Percentiles rank a stretch among this genome's conserved stretches.
Evolutionary conservation across 2,113 vertebrate genomes (phyloP).

Genomic region (Salvelinus sp.): DNA sequence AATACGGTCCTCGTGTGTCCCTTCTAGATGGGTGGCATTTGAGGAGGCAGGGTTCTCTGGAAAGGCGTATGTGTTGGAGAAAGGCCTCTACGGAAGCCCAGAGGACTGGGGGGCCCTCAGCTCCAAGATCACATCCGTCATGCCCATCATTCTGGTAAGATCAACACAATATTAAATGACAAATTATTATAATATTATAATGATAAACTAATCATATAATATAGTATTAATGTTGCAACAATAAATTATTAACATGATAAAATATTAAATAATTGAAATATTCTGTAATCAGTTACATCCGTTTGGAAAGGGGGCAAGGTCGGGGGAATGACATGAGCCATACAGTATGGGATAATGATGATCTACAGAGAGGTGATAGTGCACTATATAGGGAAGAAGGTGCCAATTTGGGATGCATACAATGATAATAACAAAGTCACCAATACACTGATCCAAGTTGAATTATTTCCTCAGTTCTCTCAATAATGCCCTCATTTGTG

Average conservation of each 20-base stretch:
- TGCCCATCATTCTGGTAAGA: slow-evolving; percentile 86
- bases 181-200: neutral
- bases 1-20: neutral
- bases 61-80: slow-evolving; percentile 85
- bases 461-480: neutral
- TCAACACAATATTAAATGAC: slow-evolving; percentile 2
- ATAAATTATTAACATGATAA: neutral
- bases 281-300: neutral
- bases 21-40: slow-evolving; percentile 86
- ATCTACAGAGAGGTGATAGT: too few relatives aligned
- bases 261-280: neutral
- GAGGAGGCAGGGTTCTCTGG: slow-evolving; percentile 87
- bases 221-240: neutral
- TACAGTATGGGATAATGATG: too few relatives aligned
- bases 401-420: too few relatives aligned
- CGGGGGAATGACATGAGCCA: too few relatives aligned
- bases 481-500: neutral
- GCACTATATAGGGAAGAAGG: too few relatives aligned
- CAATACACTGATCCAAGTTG: too few relatives aligned
- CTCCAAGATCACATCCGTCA: slow-evolving; percentile 80
- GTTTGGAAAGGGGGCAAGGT: too few relatives aligned
- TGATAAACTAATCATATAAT: neutral
- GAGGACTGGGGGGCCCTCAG: slow-evolving; percentile 87
- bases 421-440: too few relatives aligned
- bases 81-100: slow-evolving; percentile 84